Conservation (phyloP, 2,888 invertebrate species). For the Norana najaformis region DNA sequence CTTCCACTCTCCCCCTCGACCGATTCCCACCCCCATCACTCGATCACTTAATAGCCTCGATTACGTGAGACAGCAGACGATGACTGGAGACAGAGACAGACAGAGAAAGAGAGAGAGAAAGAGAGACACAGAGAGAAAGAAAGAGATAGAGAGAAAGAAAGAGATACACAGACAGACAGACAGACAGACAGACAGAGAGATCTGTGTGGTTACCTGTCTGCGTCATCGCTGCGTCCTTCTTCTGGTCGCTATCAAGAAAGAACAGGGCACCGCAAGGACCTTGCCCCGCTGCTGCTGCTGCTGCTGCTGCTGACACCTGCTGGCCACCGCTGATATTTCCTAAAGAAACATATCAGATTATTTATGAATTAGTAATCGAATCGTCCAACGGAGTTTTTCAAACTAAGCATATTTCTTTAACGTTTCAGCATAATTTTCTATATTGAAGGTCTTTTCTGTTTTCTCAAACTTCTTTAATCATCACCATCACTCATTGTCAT, state of each 20-base stretch:
- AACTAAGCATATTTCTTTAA: neutral
- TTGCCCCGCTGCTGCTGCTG: neutral
- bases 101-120: too few relatives aligned
- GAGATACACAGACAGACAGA: neutral
- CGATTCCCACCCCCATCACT: too few relatives aligned
- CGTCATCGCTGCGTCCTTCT: neutral
- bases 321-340: neutral
- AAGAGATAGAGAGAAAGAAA: neutral
- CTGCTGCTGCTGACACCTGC: too few relatives aligned
- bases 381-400: too few relatives aligned
- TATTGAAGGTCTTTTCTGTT: too few relatives aligned
- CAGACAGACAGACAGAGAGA: neutral
- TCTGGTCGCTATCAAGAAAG: neutral
- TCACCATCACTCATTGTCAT: too few relatives aligned
- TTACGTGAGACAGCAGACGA: too few relatives aligned
- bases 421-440: too few relatives aligned
- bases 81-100: too few relatives aligned
- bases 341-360: neutral
- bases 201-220: neutral
- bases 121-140: neutral
- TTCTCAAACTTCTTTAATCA: too few relatives aligned
- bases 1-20: too few relatives aligned
- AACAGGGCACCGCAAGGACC: neutral
- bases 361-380: neutral
- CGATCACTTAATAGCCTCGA: too few relatives aligned